These are phyloP conservation scores for Entomyzon cyanotis DNA, from an alignment of 2,113 vertebrate genomes.

Conservation along the genomic window DNA sequence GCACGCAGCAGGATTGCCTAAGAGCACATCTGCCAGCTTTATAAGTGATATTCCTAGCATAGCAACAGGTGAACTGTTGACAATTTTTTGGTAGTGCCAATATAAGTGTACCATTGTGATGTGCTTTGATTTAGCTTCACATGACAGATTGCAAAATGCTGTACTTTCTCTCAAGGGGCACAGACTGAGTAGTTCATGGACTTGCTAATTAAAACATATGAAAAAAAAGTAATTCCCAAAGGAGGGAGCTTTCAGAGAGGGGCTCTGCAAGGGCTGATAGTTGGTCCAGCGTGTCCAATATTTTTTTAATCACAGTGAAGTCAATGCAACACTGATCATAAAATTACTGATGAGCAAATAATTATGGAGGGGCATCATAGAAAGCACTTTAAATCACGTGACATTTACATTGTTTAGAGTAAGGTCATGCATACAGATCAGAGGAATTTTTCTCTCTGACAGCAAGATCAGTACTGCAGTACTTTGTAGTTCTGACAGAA, in stretches of 20 bases:
- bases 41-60: neutral
- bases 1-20: neutral
- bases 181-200: neutral
- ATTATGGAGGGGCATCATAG: neutral
- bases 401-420: neutral
- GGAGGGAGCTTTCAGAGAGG: neutral
- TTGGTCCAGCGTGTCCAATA: neutral
- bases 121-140: neutral
- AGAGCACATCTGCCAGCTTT: neutral
- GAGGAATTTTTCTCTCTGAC: neutral
- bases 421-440: neutral
- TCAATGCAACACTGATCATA: neutral
- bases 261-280: neutral
- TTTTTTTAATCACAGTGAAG: neutral
- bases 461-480: neutral
- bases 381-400: neutral
- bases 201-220: neutral
- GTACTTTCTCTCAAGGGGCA: neutral
- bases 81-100: neutral
- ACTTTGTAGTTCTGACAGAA: neutral
- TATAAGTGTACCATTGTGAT: neutral
- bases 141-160: neutral
- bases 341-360: neutral
- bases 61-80: neutral
- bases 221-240: neutral